phyloP scores from a whole-genome alignment of 2,113 vertebrate species.

The Hiodon alosoides region DNA sequence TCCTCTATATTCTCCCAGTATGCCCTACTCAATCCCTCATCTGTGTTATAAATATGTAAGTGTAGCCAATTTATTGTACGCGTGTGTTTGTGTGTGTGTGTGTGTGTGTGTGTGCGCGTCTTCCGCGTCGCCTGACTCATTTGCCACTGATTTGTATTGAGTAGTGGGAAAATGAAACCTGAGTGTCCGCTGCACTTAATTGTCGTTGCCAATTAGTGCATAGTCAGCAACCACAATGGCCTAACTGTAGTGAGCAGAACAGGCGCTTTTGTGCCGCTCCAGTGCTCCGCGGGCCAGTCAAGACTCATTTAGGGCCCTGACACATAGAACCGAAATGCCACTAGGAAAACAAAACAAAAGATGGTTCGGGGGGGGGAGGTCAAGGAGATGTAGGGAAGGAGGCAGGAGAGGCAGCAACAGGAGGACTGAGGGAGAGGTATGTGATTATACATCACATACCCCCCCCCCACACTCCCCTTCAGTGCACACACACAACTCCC shows the following conservation, averaged over 20 bases:
- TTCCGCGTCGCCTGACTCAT: constrained; percentile 32
- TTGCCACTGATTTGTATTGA: constrained; percentile 54
- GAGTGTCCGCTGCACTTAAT: constrained; percentile 70
- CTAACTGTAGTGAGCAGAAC: constrained; percentile 79
- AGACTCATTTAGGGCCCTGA: constrained; percentile 86
- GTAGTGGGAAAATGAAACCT: constrained; percentile 70
- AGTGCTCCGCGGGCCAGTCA: constrained; percentile 89
- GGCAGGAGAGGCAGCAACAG: background rate
- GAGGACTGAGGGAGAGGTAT: too few relatives aligned
- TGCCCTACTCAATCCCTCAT: background rate
- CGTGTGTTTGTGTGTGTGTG: background rate
- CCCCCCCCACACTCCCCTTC: constrained; percentile 37
- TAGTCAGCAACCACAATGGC: constrained; percentile 85
- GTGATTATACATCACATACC: constrained; percentile 41
- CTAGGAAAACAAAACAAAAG: constrained; percentile 72
- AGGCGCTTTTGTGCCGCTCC: constrained; percentile 84
- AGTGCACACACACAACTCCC: constrained; percentile 49
- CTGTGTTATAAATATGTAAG: background rate
- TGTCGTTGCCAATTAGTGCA: constrained; percentile 94
- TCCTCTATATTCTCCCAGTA: too few relatives aligned
- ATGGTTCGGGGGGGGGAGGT: constrained; percentile 39
- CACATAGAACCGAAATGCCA: constrained; percentile 78
- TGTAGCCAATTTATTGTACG: constrained; percentile 24
- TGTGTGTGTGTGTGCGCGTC: constrained; percentile 32
- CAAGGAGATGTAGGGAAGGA: constrained; percentile 43